Evolutionary conservation across 2,888 invertebrate species (phyloP), one percentile per base, ranked within the genome.

Genomic region (Mythimna pallens): DNA sequence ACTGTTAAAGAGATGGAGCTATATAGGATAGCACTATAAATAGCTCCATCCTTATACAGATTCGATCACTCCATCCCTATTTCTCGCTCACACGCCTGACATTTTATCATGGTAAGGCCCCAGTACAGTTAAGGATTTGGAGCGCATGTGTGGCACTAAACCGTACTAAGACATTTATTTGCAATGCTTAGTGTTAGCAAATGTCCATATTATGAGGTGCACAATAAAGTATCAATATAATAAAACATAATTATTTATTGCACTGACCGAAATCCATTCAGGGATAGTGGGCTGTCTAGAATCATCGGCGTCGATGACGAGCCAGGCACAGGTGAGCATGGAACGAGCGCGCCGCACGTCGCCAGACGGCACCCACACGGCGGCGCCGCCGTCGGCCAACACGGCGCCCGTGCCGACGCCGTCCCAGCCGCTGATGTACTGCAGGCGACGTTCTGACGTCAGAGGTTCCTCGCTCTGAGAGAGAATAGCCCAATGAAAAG

Each of bases 301-400:
- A 75, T 97, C 97, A 65, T 98, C 98, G 69, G 97, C 97, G 87
- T 98, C 98, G 97, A 98, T 98, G 34, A 99, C 97, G 25, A 97
- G 97, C 99, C 99, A 99, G 84, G 98, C 98, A 92, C 98, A 98
- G 85, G 98, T 98, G 62, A 99, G 94, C 89, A 98, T 97, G 47
- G 97, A 97, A 69, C 98, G 97, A 0, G 99, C 99, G 90, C 99
- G 99, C n/a, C 97, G 93, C 78, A 97, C 97, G 92, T 99, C 99
- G 7, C 99, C 97, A 1, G 98, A 98, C 86, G 99, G 98, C 0
- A 99, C 99, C 99, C 99, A 99, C 54, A 99, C 93, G 0, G 98
- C 97, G 0, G 97, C 97, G 12, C 96, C 95, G 97, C 99, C 99
- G 98, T 86, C 99, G 0, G 98, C 93, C 65, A 95, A 78, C 55